Base-by-base conservation (phyloP, 2,888 invertebrate genomes). In the Ennomos erosarius region DNA sequence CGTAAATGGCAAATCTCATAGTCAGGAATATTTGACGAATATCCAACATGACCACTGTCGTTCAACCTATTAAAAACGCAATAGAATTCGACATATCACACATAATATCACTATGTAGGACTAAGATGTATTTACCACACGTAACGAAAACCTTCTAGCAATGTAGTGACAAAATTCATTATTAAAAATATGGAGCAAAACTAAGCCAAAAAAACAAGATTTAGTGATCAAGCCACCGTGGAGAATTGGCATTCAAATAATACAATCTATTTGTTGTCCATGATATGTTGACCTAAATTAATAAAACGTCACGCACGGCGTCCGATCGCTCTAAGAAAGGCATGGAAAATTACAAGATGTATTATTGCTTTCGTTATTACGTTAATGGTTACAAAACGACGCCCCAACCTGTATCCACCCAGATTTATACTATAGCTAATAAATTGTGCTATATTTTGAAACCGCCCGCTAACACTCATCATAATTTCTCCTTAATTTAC, bases 391-490 rank as follows among this genome's bases (percentile, higher is more conserved):
- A 75, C 73, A 77, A 77, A 75, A 67, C 65, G 65, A 70, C 73
- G 74, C 73, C 75, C 74, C 68, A 50, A 55, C 52, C 44, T 43
- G 40, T 57, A 46, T 69, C 78, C 79, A 78, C 65, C 79, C 82
- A 75, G 79, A 58, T 68, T 76, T 72, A 75, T 64, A 79, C 81
- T 87, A 86, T 84, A 86, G 87, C 88, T 88, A 88, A 80, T 79
- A 79, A 85, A 87, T 90, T 90, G 91, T 90, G 91, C 89, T 89
- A 86, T 84, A 78, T 75, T 75, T 76, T 79, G 82, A 81, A 80
- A 83, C 80, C 86, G 76, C 74, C 76, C 81, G 73, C 73, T 73
- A 72, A 72, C 69, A 77, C 80, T 73, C 75, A 65, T 78, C 81
- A 71, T 79, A 79, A 76, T 75, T 81, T 81, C 79, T 76, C 65